Evolutionary conservation across 30 jellyfish, hydroid and myxozoan genomes (phyloP).

Genomic region (Turritopsis dohrnii): DNA sequence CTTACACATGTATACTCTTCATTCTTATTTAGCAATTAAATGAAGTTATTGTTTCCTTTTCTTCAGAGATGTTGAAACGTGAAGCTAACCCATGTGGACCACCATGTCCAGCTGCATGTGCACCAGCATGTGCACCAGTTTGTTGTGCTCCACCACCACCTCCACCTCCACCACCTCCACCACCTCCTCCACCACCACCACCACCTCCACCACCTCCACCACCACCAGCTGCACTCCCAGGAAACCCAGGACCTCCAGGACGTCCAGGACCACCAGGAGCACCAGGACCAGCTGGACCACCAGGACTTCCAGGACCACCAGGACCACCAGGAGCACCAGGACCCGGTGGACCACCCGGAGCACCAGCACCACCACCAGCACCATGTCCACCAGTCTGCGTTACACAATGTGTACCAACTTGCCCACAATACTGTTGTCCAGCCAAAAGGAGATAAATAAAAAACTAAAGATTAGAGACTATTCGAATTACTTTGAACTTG

Average conservation of each 20-base stretch:
- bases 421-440: conserved; percentile 96
- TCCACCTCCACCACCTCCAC: conserved; percentile 81
- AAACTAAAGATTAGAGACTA: conserved; percentile 1
- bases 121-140: conserved; percentile 85
- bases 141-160: conserved; percentile 96
- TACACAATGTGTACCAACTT: conserved; percentile 70
- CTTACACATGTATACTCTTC: neutral
- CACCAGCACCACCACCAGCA: conserved; percentile 99
- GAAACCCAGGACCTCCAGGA: conserved; percentile 99
- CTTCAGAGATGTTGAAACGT: conserved; percentile 72
- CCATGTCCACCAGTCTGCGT: conserved; percentile 99
- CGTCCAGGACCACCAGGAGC: conserved; percentile 99
- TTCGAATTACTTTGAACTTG: conserved; percentile 5
- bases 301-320: conserved; percentile 99
- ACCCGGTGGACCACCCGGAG: conserved; percentile 55
- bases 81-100: conserved; percentile 76
- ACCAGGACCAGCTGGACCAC: conserved; percentile 99
- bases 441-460: conserved; percentile 21
- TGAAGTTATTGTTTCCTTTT: neutral
- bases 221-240: conserved; percentile 95
- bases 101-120: conserved; percentile 79
- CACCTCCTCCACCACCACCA: conserved; percentile 97
- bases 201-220: conserved; percentile 98
- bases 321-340: conserved; percentile 99
- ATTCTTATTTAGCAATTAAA: neutral